Evolutionary conservation across 1,140 invertebrate species (phyloP), one percentile per base, ranked within the genome.

Genomic region (Mycetomoellerius zeteki): DNA sequence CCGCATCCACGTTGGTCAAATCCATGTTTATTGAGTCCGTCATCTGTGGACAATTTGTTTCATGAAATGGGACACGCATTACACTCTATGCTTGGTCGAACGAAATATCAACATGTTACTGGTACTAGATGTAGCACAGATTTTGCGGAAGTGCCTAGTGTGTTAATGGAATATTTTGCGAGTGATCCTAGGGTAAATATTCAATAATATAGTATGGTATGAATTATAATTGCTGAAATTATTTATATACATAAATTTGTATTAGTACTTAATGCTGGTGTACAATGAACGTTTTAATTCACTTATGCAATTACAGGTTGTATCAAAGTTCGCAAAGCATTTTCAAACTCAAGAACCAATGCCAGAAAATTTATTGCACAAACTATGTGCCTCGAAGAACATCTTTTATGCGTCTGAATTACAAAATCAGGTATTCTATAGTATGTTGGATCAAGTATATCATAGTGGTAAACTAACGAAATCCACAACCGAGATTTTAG

Each of bases 41-140:
- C 97, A 19, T 97, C 98, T 86, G 97, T 99, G 14, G 99, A 99
- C 94, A 99, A 99, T 96, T 95, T 99, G 43, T 99, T 99, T 95
- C 99, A 99, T 94, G 99, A 99, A 96, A 98, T 99, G 97, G 99
- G 99, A 0, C 99, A 99, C 96, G 99, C 99, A 7, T 97, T 99
- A 96, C 99, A 99, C 95, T 99, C 99, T 6, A 99, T 99, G 99
- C 94, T 99, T 73, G 99, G 98, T 8, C 96, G 98, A 89, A 99
- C 99, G 0, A 96, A 97, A 82, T 99, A 99, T 96, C 99, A 99
- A 95, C 99, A 99, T 95, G 98, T 99, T 21, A 98, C 99, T 33
- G 99, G 99, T 85, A 99, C 99, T 0, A 96, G 99, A 86, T 99
- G 99, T 94, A 97, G 98, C 54, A 99, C 99, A 7, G 99, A 99